Evolutionary conservation across 2,888 invertebrate genomes (phyloP).

Genomic region (Acanthosepion pharaonis): DNA sequence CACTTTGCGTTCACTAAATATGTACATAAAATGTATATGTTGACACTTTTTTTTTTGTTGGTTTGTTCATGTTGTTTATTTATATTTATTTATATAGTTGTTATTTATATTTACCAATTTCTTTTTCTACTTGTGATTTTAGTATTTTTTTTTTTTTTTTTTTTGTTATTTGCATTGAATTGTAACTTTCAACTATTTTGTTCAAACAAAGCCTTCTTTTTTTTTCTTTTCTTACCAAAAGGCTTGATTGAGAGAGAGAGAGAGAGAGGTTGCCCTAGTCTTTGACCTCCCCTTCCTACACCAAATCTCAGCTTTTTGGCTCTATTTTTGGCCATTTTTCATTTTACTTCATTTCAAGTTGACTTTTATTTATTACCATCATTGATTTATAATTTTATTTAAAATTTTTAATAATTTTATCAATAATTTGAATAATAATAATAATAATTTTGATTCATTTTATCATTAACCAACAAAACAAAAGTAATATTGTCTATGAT

Average conservation of each 20-base stretch:
- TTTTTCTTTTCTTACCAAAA: background rate
- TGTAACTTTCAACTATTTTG: background rate
- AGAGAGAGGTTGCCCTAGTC: no score
- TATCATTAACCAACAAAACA: background rate
- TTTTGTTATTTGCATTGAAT: background rate
- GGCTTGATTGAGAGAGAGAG: no score
- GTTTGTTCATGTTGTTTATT: conserved; percentile 8
- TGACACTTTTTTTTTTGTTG: background rate
- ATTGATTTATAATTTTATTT: background rate
- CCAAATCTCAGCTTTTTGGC: background rate
- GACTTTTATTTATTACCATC: background rate
- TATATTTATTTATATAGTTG: background rate
- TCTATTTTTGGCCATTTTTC: background rate
- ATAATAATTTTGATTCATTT: background rate
- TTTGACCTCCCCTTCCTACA: no score
- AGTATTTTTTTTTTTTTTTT: background rate
- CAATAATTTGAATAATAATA: background rate
- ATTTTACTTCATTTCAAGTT: conserved; percentile 4
- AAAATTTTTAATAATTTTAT: background rate
- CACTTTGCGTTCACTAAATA: background rate
- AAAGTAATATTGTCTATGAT: background rate
- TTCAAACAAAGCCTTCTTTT: background rate
- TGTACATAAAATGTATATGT: conserved; percentile 13
- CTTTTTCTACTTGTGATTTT: background rate
- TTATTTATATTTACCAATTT: background rate